Evolutionary conservation across 2,888 invertebrate genomes (phyloP).

Genomic region (Trichopria drosophilae): DNA sequence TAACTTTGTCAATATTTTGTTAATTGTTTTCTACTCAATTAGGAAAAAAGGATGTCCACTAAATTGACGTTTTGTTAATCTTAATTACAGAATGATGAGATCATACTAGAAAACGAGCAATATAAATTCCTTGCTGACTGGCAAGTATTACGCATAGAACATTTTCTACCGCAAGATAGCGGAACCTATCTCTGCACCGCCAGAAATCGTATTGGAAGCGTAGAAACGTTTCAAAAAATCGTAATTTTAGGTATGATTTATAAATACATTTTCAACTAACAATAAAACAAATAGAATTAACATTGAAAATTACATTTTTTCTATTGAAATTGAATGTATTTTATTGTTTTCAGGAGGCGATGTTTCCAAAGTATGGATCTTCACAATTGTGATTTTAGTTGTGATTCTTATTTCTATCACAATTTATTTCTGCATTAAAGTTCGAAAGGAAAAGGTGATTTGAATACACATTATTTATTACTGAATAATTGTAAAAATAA

Average conservation of each 20-base stretch:
- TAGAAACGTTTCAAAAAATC: constrained; percentile 55
- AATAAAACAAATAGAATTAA: no score
- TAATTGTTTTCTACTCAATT: not conserved
- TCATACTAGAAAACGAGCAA: constrained; percentile 46
- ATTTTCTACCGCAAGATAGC: constrained; percentile 63
- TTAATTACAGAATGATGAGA: constrained; percentile 41
- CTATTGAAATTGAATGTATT: not conserved
- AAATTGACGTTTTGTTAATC: no score
- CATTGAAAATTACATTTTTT: no score
- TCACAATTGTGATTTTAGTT: constrained; percentile 41
- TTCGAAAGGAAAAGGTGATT: constrained; percentile 54
- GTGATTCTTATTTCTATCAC: constrained; percentile 46
- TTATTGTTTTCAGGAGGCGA: constrained; percentile 56
- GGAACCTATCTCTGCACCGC: constrained; percentile 65
- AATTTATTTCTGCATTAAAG: constrained; percentile 48
- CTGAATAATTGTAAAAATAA: no score
- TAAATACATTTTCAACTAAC: no score
- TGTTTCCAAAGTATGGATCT: constrained; percentile 48
- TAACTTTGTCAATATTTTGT: constrained; percentile 1
- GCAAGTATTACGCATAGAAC: constrained; percentile 61
- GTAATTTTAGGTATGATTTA: constrained; percentile 61
- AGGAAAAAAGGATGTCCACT: no score
- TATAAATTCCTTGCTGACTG: constrained; percentile 44
- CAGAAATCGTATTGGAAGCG: constrained; percentile 61
- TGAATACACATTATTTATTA: no score